Evolutionary conservation across 1,140 invertebrate genomes (phyloP).

Genomic region (Cecropterus lyciades): DNA sequence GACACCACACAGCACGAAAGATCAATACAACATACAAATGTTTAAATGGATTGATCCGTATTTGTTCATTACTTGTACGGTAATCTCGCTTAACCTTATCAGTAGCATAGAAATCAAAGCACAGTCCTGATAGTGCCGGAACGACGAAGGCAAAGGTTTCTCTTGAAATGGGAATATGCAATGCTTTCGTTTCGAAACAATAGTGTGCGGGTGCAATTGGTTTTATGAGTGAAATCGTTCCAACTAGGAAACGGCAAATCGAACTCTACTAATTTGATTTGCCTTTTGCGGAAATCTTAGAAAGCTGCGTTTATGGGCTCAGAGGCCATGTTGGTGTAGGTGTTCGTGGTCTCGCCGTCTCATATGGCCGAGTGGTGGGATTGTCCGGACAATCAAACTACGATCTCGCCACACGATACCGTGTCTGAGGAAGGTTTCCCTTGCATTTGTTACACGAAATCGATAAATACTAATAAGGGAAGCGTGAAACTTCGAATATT

Average conservation of each 20-base stretch:
- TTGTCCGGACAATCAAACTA: slow-evolving; percentile 26
- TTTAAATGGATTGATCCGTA: neutral
- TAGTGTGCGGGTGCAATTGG: slow-evolving; percentile 52
- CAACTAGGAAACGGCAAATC: slow-evolving; percentile 56
- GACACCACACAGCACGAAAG: no score
- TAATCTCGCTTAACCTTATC: slow-evolving; percentile 17
- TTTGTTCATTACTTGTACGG: neutral
- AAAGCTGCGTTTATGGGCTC: slow-evolving; percentile 50
- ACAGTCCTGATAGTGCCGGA: slow-evolving; percentile 36
- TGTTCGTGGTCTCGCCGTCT: slow-evolving; percentile 41
- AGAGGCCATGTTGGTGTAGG: slow-evolving; percentile 47
- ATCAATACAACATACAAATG: no score
- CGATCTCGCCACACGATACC: slow-evolving; percentile 24
- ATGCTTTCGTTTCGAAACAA: slow-evolving; percentile 66
- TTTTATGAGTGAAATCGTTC: slow-evolving; percentile 63
- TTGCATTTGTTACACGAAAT: slow-evolving; percentile 25
- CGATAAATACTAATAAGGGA: slow-evolving; percentile 29
- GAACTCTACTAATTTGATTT: slow-evolving; percentile 65
- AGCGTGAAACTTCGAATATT: slow-evolving; percentile 16
- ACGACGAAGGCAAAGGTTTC: slow-evolving; percentile 54
- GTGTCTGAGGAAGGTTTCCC: slow-evolving; percentile 4
- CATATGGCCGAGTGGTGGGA: slow-evolving; percentile 35
- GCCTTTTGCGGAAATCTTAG: slow-evolving; percentile 59
- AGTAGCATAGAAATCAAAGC: slow-evolving; percentile 12
- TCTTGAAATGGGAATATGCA: slow-evolving; percentile 68